Base-by-base conservation (phyloP, 2,888 invertebrate species). In the Catotricha subobsoleta region DNA sequence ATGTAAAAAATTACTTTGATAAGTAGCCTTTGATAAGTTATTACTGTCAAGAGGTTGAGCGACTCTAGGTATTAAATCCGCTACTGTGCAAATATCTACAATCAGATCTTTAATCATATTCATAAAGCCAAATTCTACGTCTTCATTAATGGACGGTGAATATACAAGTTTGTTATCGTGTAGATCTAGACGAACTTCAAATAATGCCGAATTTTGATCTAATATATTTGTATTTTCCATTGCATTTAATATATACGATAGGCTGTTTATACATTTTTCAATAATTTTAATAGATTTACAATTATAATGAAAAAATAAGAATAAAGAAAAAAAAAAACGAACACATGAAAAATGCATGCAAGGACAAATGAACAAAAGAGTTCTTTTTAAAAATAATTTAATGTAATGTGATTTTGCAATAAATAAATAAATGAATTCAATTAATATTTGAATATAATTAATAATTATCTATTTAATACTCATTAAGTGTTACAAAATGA, bases 1-100 rank as follows among this genome's bases (percentile, higher is more conserved):
- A 25, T 25, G 5, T 18, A 15, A 27, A 28, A 19, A 20, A 34
- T 36, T 51, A 66, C 66, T 62, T 58, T 65, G 63, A 49, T 68
- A 67, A 37, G 61, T 54, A 8, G 25, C 23, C 13, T 25, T 27
- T 2, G 12, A 13, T 18, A 12, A 9, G 16, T 16, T 16, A n/a
- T 25, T 23, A 7, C n/a, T 33, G 31, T 47, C 63, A 38, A 65
- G 53, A 44, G 65, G 56, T 37, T 66, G 62, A 48, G 70, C 67
- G 43, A 83, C 71, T 46, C 86, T 70, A n/a, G 72, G 69, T 55
- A 88, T 76, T 43, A 80, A 60, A 21, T 75, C 72, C 18, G 78
- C 73, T 68, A 86, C 83, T 46, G 74, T 68, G 58, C 77, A 77
- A 56, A 86, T 77, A 53, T 87, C 84, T 46, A 79, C 71, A 56